Evolutionary conservation across 2,888 invertebrate species (phyloP).

Genomic region (Iphiclides podalirius): DNA sequence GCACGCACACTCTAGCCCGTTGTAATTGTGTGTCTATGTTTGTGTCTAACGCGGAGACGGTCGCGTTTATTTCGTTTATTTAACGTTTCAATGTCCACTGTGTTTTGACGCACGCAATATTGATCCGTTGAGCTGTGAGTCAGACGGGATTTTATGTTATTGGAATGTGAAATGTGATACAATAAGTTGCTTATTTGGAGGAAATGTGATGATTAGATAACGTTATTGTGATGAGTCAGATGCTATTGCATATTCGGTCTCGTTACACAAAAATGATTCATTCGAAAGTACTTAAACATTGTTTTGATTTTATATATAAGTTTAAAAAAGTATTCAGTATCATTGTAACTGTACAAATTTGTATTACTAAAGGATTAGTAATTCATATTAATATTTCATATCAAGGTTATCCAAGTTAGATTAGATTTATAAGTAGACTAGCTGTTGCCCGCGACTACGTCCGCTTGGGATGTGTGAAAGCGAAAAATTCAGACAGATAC

Average conservation of each 20-base stretch:
- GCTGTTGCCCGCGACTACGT: too few species aligned
- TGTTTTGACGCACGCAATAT: constrained; percentile 22
- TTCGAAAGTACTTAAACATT: constrained; percentile 7
- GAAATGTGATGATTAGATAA: constrained; percentile 15
- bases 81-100: constrained; percentile 22
- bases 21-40: constrained; percentile 27
- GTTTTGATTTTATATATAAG: too few species aligned
- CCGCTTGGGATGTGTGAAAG: too few species aligned
- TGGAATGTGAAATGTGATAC: constrained; percentile 6
- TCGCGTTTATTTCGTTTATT: constrained; percentile 37
- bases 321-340: too few species aligned
- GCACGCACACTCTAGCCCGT: constrained; percentile 30
- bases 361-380: too few species aligned
- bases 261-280: constrained; percentile 15
- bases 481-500: too few species aligned
- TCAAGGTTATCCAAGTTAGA: too few species aligned
- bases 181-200: background rate
- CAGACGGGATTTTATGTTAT: constrained; percentile 13
- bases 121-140: constrained; percentile 15
- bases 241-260: constrained; percentile 1
- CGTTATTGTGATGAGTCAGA: constrained; percentile 14
- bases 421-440: too few species aligned
- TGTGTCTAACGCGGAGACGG: constrained; percentile 40
- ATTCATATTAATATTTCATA: too few species aligned
- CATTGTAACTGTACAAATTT: too few species aligned